Evolutionary conservation across 1,140 invertebrate genomes (phyloP), one percentile per base, ranked within the genome.

Genomic region (Sinonovacula constricta): DNA sequence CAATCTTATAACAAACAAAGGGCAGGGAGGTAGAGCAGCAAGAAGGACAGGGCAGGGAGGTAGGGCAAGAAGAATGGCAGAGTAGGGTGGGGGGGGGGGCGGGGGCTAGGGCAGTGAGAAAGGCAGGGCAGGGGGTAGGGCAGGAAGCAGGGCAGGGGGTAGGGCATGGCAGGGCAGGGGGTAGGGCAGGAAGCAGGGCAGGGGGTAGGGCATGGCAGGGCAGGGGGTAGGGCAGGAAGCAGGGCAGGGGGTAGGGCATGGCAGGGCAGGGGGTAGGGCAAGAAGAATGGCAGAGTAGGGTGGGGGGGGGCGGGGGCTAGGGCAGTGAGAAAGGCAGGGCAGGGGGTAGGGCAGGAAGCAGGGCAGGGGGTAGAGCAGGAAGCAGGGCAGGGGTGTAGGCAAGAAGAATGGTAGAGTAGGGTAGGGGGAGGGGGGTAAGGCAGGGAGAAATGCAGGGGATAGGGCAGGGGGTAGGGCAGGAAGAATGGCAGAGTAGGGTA

Each of bases 131-230:
- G n/a, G n/a, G n/a, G n/a, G n/a, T n/a, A 54, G 30, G 45, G 62
- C 57, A 18, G 36, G 70, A 62, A 45, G 56, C 30, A 63, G 14
- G 49, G 72, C 57, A 10, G 33, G 39, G 53, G n/a, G 53, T 59
- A 54, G n/a, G 34, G 59, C 36, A 14, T 22, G 60, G n/a, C n/a
- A n/a, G n/a, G n/a, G n/a, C n/a, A n/a, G n/a, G n/a, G n/a, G n/a
- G n/a, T n/a, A n/a, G n/a, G 33, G 22, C 54, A 49, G 18, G 39
- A 22, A 0, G 14, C 4, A 31, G 67, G 45, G 45, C 36, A 62
- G n/a, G 45, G 45, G 45, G 10, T 10, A n/a, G n/a, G 45, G 10
- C n/a, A n/a, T 10, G n/a, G n/a, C 10, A n/a, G n/a, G n/a, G n/a
- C n/a, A n/a, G n/a, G n/a, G n/a, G n/a, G n/a, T n/a, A n/a, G n/a